These are phyloP conservation scores for Etheostoma nigrum DNA, from an alignment of 2,797 vertebrate species.

Conservation along the genomic window DNA sequence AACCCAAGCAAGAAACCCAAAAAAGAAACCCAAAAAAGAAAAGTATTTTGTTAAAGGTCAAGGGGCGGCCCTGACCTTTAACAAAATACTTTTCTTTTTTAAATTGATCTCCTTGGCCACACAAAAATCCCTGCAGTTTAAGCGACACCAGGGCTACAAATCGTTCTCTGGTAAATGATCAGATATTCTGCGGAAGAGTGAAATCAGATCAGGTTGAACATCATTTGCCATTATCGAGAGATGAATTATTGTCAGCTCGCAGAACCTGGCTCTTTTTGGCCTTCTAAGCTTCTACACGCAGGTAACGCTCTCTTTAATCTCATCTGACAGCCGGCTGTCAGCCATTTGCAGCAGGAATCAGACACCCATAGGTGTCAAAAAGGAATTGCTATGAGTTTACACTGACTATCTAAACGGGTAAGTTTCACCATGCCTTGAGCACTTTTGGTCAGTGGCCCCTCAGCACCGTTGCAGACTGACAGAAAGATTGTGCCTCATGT, in stretches of 20 bases:
- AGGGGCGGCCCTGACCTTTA: slow-evolving; percentile 3
- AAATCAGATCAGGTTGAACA: slow-evolving; percentile 52
- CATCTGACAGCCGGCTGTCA: slow-evolving; percentile 72
- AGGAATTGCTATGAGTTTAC: slow-evolving; percentile 53
- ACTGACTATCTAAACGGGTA: slow-evolving; percentile 55
- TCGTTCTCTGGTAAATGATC: slow-evolving; percentile 55
- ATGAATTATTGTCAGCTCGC: slow-evolving; percentile 61
- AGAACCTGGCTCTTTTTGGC: slow-evolving; percentile 42
- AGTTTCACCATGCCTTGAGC: slow-evolving; percentile 35
- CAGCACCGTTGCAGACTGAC: slow-evolving; percentile 50
- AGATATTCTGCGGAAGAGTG: slow-evolving; percentile 50
- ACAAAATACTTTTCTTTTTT: slow-evolving; percentile 22
- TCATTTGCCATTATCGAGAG: slow-evolving; percentile 61
- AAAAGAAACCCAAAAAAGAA: too few species aligned
- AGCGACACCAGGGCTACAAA: slow-evolving; percentile 32
- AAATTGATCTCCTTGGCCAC: slow-evolving; percentile 12
- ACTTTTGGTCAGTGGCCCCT: slow-evolving; percentile 50
- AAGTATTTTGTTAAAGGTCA: too few species aligned
- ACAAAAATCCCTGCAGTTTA: slow-evolving; percentile 16
- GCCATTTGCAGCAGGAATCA: slow-evolving; percentile 62
- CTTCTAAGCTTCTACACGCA: slow-evolving; percentile 33
- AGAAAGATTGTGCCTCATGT: slow-evolving; percentile 36
- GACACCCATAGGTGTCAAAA: slow-evolving; percentile 67
- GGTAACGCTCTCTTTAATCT: slow-evolving; percentile 64
- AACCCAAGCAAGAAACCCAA: too few species aligned